A percentile compares a stretch with the other conserved stretches of the same genome.
Conservation (phyloP, 2,113 vertebrate genomes). For the Scalopus aquaticus region DNA sequence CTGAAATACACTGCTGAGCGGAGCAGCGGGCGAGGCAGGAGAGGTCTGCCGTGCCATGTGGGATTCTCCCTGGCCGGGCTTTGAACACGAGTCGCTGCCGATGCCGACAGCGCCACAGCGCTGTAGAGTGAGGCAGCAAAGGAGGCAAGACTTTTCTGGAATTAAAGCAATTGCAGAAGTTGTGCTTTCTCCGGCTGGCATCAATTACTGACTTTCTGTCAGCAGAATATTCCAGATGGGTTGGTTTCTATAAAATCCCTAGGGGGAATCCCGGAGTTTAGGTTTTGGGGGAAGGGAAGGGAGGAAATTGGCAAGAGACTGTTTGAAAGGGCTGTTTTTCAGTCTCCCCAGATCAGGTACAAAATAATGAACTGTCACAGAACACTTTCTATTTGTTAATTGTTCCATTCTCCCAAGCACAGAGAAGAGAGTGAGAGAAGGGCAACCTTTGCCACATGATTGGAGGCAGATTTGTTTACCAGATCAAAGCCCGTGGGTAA, state of each 20-base stretch:
- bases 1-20: too few species aligned
- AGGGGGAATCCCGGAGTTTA: slow-evolving; percentile 43
- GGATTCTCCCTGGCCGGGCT: too few species aligned
- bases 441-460: slow-evolving; percentile 3
- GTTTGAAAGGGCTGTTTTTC: slow-evolving; percentile 47
- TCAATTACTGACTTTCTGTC: slow-evolving; percentile 71
- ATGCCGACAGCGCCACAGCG: too few species aligned
- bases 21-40: too few species aligned
- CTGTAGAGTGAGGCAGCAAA: not conserved
- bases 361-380: slow-evolving; percentile 33
- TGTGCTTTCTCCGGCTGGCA: slow-evolving; percentile 56
- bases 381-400: slow-evolving; percentile 43
- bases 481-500: not conserved
- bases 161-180: not conserved
- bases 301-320: slow-evolving; percentile 57
- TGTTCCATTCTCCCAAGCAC: not conserved
- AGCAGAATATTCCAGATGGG: slow-evolving; percentile 74
- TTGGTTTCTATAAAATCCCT: slow-evolving; percentile 69
- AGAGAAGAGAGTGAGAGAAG: not conserved
- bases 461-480: slow-evolving; percentile 43
- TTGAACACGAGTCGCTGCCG: too few species aligned
- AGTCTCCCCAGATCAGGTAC: slow-evolving; percentile 59
- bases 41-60: too few species aligned
- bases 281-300: slow-evolving; percentile 25
- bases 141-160: not conserved